A percentile compares a stretch with the other conserved stretches of the same genome.
These are phyloP conservation scores for Nothura maculosa DNA, from an alignment of 2,797 vertebrate genomes.

Conservation along the genomic window DNA sequence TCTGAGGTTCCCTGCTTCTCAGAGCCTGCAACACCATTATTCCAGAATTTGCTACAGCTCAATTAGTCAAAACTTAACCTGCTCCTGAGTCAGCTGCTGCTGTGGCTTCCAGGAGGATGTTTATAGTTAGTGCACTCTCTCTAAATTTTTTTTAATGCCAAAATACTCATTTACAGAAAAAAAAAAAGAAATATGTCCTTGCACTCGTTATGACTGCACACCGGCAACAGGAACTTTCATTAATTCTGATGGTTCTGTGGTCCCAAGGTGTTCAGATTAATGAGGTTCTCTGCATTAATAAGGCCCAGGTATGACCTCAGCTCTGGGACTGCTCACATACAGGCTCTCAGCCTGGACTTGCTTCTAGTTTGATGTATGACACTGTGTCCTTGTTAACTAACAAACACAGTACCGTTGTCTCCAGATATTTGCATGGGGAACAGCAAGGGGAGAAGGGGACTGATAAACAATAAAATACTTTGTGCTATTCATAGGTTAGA, in stretches of 20 bases:
- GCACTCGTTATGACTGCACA: background rate
- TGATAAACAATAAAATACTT: background rate
- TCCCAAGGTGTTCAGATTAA: background rate
- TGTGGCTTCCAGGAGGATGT: background rate
- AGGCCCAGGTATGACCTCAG: background rate
- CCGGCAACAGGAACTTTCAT: background rate
- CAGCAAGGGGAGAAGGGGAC: background rate
- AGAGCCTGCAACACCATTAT: background rate
- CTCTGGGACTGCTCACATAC: background rate
- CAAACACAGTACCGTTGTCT: fast-evolving
- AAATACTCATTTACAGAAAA: background rate
- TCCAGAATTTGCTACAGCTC: background rate
- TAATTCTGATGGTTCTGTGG: background rate
- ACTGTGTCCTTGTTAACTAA: background rate
- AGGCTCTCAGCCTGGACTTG: background rate
- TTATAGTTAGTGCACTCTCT: background rate
- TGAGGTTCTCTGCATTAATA: background rate
- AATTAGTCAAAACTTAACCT: background rate
- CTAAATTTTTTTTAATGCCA: background rate
- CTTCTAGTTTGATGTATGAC: background rate
- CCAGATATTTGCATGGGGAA: background rate
- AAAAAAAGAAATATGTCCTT: background rate
- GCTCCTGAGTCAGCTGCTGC: background rate
- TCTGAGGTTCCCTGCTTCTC: background rate
- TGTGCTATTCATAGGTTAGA: background rate